phyloP scores from a whole-genome alignment of 2,797 vertebrate species.

The Hafferia zeledoni region DNA sequence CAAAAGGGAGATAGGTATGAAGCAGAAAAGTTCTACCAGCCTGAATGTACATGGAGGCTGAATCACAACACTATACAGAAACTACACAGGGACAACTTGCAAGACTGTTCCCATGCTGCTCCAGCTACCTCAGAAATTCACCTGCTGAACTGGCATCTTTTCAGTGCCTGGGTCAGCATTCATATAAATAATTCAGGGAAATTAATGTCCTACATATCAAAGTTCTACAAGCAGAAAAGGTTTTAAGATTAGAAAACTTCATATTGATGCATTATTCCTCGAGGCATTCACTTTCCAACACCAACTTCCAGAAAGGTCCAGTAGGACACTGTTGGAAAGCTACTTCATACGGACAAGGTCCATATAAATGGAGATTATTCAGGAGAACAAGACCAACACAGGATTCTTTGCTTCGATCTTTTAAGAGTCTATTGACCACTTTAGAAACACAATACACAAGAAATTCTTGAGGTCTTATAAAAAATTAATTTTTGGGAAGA shows the following conservation, averaged over 20 bases:
- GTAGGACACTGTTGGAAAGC: background rate
- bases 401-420: background rate
- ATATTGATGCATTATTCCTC: background rate
- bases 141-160: background rate
- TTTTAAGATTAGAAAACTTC: background rate
- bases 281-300: background rate
- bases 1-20: rapidly evolving
- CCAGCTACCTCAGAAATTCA: background rate
- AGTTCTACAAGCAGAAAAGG: background rate
- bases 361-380: background rate
- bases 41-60: background rate
- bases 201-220: background rate
- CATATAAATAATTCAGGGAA: background rate
- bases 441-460: background rate
- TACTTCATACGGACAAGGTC: background rate
- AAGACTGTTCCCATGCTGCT: background rate
- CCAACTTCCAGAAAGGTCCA: background rate
- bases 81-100: background rate
- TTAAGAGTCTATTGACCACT: background rate
- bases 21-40: background rate
- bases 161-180: background rate
- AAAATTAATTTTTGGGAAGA: background rate
- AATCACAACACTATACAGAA: background rate
- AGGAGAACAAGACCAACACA: background rate
- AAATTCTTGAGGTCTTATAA: background rate